These are phyloP conservation scores for Ernsta delagoae DNA, from an alignment of 2,888 invertebrate genomes.

Conservation along the genomic window DNA sequence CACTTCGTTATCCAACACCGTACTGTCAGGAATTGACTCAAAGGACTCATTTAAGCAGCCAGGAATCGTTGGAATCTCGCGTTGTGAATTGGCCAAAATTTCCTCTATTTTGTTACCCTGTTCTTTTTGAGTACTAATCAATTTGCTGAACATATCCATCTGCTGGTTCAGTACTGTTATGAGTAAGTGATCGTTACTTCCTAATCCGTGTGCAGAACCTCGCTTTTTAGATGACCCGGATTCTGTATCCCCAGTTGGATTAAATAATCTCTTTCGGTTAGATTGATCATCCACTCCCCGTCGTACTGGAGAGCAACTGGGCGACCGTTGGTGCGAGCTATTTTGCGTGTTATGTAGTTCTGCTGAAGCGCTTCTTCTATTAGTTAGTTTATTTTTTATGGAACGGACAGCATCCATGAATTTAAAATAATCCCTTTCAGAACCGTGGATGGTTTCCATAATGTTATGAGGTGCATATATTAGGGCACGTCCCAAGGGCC, in stretches of 20 bases:
- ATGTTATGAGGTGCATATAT: constrained; percentile 4
- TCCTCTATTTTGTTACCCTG: not conserved
- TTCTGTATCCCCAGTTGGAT: not conserved
- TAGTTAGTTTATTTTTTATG: not conserved
- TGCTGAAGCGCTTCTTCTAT: not conserved
- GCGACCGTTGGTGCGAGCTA: not conserved
- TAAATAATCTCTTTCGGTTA: not conserved
- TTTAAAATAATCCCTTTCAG: not conserved
- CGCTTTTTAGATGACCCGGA: not conserved
- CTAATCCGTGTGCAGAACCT: not conserved
- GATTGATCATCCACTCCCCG: not conserved
- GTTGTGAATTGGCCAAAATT: not conserved
- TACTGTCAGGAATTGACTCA: not conserved
- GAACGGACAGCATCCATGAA: not conserved
- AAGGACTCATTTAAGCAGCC: not conserved
- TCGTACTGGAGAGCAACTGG: not conserved
- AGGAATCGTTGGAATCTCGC: not conserved
- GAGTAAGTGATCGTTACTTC: not conserved
- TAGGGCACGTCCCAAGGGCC: not conserved
- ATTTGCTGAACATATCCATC: not conserved
- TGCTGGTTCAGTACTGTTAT: not conserved
- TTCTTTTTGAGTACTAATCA: not conserved
- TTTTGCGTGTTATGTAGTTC: not conserved
- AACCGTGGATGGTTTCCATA: constrained; percentile 1
- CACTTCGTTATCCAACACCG: not conserved